Conservation (phyloP, 1,140 invertebrate species). For the Ceratina australensis region DNA sequence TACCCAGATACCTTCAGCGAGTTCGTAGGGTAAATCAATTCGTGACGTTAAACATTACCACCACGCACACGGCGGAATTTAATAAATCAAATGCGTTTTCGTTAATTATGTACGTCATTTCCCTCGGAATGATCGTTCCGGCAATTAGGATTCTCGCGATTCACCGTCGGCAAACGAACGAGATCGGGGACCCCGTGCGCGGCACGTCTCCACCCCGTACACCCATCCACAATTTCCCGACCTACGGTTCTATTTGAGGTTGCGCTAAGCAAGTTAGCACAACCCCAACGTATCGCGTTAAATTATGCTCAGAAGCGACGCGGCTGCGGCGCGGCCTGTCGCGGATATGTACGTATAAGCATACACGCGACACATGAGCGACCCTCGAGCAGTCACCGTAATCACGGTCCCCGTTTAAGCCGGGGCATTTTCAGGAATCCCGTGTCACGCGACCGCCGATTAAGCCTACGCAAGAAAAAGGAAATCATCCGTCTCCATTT, state of each 20-base stretch:
- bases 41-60: background rate
- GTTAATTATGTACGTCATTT: slow-evolving; percentile 49
- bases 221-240: slow-evolving; percentile 74
- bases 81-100: slow-evolving; percentile 31
- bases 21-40: background rate
- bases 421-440: slow-evolving; percentile 49
- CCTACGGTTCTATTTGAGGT: slow-evolving; percentile 76
- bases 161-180: slow-evolving; percentile 23
- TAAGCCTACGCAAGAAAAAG: slow-evolving; percentile 49
- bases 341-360: slow-evolving; percentile 31
- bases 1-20: background rate
- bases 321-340: slow-evolving; percentile 23
- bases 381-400: slow-evolving; percentile 47
- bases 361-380: slow-evolving; percentile 42
- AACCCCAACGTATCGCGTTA: slow-evolving; percentile 76
- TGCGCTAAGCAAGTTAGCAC: slow-evolving; percentile 79
- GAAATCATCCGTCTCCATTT: slow-evolving; percentile 67
- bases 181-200: slow-evolving; percentile 25
- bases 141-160: slow-evolving; percentile 54
- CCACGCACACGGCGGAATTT: slow-evolving; percentile 6
- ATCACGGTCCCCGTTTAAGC: slow-evolving; percentile 53
- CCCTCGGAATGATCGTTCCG: slow-evolving; percentile 38
- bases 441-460: slow-evolving; percentile 55
- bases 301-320: slow-evolving; percentile 59
- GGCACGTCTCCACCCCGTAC: slow-evolving; percentile 69